Evolutionary conservation across 2,797 vertebrate genomes (phyloP).

Genomic region (Malacoraja senta): DNA sequence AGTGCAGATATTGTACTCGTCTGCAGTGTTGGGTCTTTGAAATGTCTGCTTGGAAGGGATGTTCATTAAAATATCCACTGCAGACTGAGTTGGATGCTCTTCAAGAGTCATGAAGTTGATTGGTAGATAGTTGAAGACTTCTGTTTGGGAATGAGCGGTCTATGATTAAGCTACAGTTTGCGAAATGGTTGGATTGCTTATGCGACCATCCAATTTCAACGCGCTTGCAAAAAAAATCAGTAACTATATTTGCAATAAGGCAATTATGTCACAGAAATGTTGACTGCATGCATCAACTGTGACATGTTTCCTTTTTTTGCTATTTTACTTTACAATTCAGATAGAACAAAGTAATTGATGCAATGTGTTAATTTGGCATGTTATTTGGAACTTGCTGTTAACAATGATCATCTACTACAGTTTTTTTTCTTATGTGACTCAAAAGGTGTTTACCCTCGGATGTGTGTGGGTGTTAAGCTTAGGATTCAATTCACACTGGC

Average conservation of each 20-base stretch:
- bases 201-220: not conserved
- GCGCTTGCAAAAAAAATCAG: conserved; percentile 12
- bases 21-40: conserved; percentile 34
- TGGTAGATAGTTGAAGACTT: conserved; percentile 22
- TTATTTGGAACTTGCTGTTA: conserved; percentile 20
- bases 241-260: conserved; percentile 21
- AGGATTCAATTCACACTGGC: not conserved
- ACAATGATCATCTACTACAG: not conserved
- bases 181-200: not conserved
- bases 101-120: conserved; percentile 22
- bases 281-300: not conserved
- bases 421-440: not conserved
- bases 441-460: not conserved
- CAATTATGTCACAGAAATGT: conserved; percentile 11
- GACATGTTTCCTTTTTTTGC: not conserved
- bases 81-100: conserved; percentile 26
- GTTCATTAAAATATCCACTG: conserved; percentile 33
- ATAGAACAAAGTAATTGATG: not conserved
- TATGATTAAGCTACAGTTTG: conserved; percentile 35
- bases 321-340: not conserved
- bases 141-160: conserved; percentile 5
- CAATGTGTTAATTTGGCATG: not conserved
- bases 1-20: conserved; percentile 28
- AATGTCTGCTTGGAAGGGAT: conserved; percentile 36
- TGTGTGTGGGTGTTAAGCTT: not conserved